Base-by-base conservation (phyloP, 2,113 vertebrate genomes). In the Labeo rohita region DNA sequence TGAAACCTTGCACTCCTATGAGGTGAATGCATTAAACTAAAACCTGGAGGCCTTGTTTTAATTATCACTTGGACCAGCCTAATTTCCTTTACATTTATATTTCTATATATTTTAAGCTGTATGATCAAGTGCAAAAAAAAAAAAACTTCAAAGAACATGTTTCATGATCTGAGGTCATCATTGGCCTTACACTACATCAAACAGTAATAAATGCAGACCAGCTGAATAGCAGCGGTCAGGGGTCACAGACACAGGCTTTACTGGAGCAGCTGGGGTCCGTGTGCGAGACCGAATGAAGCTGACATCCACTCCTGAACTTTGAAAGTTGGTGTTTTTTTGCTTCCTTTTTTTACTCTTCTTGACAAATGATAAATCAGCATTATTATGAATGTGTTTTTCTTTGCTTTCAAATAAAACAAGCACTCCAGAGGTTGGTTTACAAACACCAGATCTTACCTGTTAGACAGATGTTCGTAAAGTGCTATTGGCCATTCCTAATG, bases 391-490 rank as follows among this genome's bases (percentile, higher is more conserved):
- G 45, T n/a, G 23, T 36, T 52, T 21, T 2, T 50, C 13, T 77
- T 77, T 52, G 47, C 34, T 70, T 70, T 52, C 47, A 70, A 52
- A 70, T 52, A 54, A 68, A 50, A 70, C 11, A 36, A 52, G 16
- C 45, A 61, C 3, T 47, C 63, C 23, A 21, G 80, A 82, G 80
- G 28, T 7, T 54, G 28, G 9, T 52, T 82, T 52, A 70, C 80
- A 54, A 82, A 68, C 3, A 9, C 63, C 80, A 52, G 47, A 50
- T 66, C 23, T 82, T 52, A 28, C 59, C 23, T 65, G 28, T 34
- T 87, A 28, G 39, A 65, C 88, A 90, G 84, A 89, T 88, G 89
- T 84, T 83, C n/a, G 8, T 81, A 72, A 21, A 80, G 21, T 68
- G 15, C 7, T 3, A 6, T 72, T 39, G 56, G 49, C 2, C 70